Conservation (phyloP, 1,140 invertebrate genomes). For the Capitella teleta region DNA sequence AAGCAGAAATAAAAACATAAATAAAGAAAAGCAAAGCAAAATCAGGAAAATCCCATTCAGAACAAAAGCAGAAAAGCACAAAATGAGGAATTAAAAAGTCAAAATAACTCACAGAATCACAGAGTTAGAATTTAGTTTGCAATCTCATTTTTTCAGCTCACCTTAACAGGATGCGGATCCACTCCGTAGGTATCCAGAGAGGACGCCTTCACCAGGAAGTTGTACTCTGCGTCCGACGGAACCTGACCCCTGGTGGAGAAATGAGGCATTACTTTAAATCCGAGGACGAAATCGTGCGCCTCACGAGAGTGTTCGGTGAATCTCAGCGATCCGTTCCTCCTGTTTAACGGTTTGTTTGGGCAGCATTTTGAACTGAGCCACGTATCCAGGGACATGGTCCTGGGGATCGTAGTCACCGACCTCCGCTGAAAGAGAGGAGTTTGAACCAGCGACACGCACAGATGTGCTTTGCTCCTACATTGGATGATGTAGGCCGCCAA, state of each 20-base stretch:
- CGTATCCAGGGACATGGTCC: slow-evolving; percentile 78
- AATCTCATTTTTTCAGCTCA: too few relatives aligned
- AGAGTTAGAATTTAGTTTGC: too few relatives aligned
- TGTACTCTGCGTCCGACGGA: slow-evolving; percentile 56
- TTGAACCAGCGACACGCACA: too few relatives aligned
- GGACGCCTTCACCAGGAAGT: slow-evolving; percentile 76
- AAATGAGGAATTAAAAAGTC: too few relatives aligned
- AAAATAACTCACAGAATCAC: too few relatives aligned
- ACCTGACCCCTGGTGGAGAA: slow-evolving; percentile 15
- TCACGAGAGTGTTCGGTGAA: slow-evolving; percentile 56
- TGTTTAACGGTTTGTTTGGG: slow-evolving; percentile 80
- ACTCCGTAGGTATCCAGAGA: slow-evolving; percentile 91
- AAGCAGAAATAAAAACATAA: too few relatives aligned
- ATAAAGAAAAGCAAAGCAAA: too few relatives aligned
- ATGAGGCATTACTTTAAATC: neutral
- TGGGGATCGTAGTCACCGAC: slow-evolving; percentile 81
- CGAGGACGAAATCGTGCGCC: slow-evolving; percentile 19
- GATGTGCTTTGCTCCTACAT: slow-evolving; percentile 53
- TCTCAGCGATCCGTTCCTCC: slow-evolving; percentile 78
- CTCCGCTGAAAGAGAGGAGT: slow-evolving; percentile 78
- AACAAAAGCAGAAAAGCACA: too few relatives aligned
- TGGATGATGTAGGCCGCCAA: slow-evolving; percentile 87
- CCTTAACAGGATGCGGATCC: slow-evolving; percentile 96
- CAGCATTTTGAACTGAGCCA: slow-evolving; percentile 78
- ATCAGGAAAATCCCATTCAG: too few relatives aligned